Percentiles rank a stretch among this genome's conserved stretches.
Evolutionary conservation across 2,888 invertebrate species (phyloP).

Genomic region (Drosophila limbata): DNA sequence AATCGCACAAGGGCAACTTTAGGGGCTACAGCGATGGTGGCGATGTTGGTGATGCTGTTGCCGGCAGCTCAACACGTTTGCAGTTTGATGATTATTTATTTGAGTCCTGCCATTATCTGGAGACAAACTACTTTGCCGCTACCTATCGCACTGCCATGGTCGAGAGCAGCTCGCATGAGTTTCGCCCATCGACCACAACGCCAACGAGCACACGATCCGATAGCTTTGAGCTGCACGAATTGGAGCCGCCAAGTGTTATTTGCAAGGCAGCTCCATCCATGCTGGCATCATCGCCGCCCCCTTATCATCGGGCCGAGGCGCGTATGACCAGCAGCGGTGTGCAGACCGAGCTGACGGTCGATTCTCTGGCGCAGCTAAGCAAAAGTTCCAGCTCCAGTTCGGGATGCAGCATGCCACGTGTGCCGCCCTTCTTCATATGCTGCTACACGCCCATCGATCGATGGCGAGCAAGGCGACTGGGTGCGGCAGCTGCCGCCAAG

Average conservation of each 20-base stretch:
- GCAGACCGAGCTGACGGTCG: constrained; percentile 83
- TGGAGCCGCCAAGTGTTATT: constrained; percentile 80
- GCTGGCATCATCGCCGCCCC: constrained; percentile 40
- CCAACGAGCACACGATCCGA: constrained; percentile 76
- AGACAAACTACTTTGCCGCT: constrained; percentile 85
- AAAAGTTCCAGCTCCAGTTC: constrained; percentile 61
- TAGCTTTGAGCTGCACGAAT: constrained; percentile 80
- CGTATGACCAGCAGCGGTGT: constrained; percentile 84
- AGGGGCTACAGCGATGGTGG: constrained; percentile 54
- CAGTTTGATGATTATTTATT: constrained; percentile 85
- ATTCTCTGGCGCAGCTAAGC: constrained; percentile 72
- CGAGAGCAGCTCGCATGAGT: constrained; percentile 84
- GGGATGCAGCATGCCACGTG: constrained; percentile 65
- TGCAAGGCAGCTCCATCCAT: constrained; percentile 76
- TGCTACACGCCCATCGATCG: constrained; percentile 85
- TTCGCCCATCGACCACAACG: constrained; percentile 83
- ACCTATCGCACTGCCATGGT: constrained; percentile 85
- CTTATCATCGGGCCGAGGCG: constrained; percentile 69
- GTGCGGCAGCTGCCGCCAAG: constrained; percentile 50
- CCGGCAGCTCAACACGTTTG: constrained; percentile 61
- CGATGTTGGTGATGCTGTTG: constrained; percentile 5
- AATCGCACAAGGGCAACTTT: constrained; percentile 79
- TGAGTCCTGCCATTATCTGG: constrained; percentile 85
- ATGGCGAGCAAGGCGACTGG: constrained; percentile 82
- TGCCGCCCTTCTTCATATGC: constrained; percentile 84